These are phyloP conservation scores for Aleiodes leptofemur DNA, from an alignment of 2,888 invertebrate species.

Conservation along the genomic window DNA sequence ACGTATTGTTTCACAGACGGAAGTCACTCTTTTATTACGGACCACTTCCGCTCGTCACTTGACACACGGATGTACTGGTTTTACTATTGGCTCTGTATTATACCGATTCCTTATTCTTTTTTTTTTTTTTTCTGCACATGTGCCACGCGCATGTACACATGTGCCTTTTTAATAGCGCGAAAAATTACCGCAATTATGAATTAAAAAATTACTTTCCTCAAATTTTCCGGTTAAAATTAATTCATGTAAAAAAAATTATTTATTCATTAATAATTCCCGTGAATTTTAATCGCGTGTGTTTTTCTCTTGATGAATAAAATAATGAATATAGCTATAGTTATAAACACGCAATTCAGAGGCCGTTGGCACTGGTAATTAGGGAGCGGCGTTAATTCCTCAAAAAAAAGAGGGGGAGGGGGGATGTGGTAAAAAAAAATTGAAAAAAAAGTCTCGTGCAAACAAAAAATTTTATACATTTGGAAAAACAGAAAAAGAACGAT, in stretches of 20 bases:
- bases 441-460: conserved; percentile 26
- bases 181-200: too few species aligned
- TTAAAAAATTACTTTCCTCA: too few species aligned
- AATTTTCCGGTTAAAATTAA: too few species aligned
- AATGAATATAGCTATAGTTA: conserved; percentile 12
- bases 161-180: too few species aligned
- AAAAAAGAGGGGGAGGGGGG: background rate
- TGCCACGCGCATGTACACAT: conserved; percentile 33
- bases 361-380: conserved; percentile 36
- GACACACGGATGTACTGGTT: conserved; percentile 46
- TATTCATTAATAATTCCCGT: conserved; percentile 7
- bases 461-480: conserved; percentile 42
- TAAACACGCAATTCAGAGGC: conserved; percentile 21
- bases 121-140: background rate
- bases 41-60: conserved; percentile 65
- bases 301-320: background rate
- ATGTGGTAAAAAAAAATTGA: conserved; percentile 22
- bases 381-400: conserved; percentile 40
- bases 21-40: conserved; percentile 71
- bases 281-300: conserved; percentile 23
- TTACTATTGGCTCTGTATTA: conserved; percentile 24
- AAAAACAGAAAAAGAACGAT: conserved; percentile 50
- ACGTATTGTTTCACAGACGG: conserved; percentile 70
- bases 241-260: too few species aligned
- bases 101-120: background rate